phyloP scores from a whole-genome alignment of 2,797 vertebrate species.

The Threskiornis aethiopicus region DNA sequence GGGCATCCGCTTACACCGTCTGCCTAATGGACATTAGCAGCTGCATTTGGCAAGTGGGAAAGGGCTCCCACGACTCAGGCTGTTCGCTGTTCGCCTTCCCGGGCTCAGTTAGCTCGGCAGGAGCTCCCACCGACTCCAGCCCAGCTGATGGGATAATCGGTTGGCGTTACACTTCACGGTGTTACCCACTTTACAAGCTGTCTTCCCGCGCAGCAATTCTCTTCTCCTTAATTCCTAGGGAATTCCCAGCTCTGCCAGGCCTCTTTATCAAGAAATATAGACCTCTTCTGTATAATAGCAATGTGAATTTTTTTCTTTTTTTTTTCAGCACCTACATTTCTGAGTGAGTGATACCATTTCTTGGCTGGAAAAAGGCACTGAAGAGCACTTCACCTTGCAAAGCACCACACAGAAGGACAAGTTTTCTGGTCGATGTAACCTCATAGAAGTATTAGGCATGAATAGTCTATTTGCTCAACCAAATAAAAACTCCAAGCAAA shows the following conservation, averaged over 20 bases:
- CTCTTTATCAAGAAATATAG: not conserved
- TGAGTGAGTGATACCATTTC: not conserved
- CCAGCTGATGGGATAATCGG: not conserved
- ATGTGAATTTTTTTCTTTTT: not conserved
- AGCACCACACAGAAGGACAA: not conserved
- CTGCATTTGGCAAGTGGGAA: not conserved
- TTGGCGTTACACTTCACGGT: not conserved
- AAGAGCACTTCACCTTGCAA: not conserved
- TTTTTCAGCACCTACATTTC: not conserved
- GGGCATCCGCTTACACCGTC: not conserved
- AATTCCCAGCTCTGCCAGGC: not conserved
- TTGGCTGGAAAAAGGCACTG: not conserved
- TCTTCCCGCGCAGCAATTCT: not conserved
- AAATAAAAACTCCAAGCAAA: not conserved
- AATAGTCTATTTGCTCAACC: not conserved
- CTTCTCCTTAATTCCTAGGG: not conserved
- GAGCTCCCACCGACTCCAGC: not conserved
- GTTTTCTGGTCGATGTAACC: not conserved
- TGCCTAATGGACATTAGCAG: not conserved
- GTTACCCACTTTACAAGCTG: not conserved
- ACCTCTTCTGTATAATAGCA: not conserved
- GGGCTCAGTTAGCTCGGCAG: accelerated
- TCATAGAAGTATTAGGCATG: accelerated
- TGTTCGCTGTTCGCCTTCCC: not conserved
- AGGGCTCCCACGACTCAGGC: not conserved